These are phyloP conservation scores for Amblyraja radiata DNA, from an alignment of 2,797 vertebrate genomes.

Conservation along the genomic window DNA sequence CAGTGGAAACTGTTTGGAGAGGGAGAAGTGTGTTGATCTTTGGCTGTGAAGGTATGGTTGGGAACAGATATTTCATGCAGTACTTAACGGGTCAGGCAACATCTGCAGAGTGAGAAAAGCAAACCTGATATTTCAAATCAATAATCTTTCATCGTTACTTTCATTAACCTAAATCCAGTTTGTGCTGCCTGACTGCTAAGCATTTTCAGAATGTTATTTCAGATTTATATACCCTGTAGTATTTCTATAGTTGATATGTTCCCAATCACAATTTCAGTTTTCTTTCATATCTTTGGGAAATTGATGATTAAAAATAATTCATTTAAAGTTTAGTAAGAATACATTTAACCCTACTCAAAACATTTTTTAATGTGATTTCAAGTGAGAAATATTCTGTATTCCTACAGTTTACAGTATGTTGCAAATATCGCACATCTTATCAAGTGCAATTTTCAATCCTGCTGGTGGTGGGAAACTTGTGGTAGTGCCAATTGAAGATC, in stretches of 20 bases:
- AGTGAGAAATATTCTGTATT: not conserved
- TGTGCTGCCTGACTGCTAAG: too few species aligned
- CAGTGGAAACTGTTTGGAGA: not conserved
- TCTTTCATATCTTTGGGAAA: not conserved
- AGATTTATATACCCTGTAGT: too few species aligned
- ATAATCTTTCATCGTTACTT: too few species aligned
- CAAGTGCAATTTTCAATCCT: not conserved
- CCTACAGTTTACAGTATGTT: not conserved
- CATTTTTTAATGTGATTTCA: not conserved
- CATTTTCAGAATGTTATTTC: too few species aligned
- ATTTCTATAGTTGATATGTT: not conserved
- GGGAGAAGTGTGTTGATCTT: not conserved
- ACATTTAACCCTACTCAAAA: not conserved
- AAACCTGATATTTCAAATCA: too few species aligned
- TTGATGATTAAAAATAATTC: not conserved
- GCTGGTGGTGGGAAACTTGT: not conserved
- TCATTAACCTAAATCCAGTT: too few species aligned
- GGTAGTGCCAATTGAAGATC: not conserved
- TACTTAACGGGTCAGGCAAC: too few species aligned
- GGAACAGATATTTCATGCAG: too few species aligned
- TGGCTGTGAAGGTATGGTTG: not conserved
- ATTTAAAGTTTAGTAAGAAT: not conserved
- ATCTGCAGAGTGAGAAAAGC: too few species aligned
- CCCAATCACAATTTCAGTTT: not conserved
- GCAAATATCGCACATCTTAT: not conserved